Conservation (phyloP, 2,888 invertebrate genomes). For the Anthophora plumipes region DNA sequence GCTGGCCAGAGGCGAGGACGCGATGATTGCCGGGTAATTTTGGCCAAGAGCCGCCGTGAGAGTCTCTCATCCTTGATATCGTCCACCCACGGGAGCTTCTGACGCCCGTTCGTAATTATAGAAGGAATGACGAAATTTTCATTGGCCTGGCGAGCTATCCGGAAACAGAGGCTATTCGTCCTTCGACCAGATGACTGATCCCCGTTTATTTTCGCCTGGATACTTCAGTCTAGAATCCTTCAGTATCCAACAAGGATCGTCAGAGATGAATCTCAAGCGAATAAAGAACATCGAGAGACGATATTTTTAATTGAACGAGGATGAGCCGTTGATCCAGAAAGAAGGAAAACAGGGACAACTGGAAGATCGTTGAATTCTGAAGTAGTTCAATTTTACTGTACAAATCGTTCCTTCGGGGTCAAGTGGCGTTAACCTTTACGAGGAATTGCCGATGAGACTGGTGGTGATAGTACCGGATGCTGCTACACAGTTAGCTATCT, state of each 20-base stretch:
- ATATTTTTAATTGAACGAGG: not conserved
- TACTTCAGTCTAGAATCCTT: not conserved
- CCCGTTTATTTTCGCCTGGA: constrained; percentile 17
- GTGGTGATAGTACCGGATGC: no score
- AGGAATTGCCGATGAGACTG: no score
- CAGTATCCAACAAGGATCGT: not conserved
- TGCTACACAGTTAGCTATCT: not conserved
- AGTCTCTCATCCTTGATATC: constrained; percentile 62
- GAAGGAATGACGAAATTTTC: constrained; percentile 50
- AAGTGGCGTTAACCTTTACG: constrained; percentile 3
- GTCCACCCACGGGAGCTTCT: constrained; percentile 19
- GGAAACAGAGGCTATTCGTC: constrained; percentile 3
- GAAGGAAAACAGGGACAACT: not conserved
- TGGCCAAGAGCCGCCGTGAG: constrained; percentile 49
- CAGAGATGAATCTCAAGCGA: not conserved
- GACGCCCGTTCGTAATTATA: constrained; percentile 50
- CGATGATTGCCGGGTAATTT: constrained; percentile 61
- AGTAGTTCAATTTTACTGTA: constrained; percentile 14
- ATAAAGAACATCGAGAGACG: no score
- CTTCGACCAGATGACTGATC: not conserved
- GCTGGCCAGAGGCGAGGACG: constrained; percentile 12
- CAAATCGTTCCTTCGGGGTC: constrained; percentile 5
- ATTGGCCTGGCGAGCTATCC: constrained; percentile 21
- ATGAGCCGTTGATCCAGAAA: not conserved
- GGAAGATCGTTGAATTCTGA: not conserved